Base-by-base conservation (phyloP, 2,797 vertebrate species). In the Miichthys miiuy region DNA sequence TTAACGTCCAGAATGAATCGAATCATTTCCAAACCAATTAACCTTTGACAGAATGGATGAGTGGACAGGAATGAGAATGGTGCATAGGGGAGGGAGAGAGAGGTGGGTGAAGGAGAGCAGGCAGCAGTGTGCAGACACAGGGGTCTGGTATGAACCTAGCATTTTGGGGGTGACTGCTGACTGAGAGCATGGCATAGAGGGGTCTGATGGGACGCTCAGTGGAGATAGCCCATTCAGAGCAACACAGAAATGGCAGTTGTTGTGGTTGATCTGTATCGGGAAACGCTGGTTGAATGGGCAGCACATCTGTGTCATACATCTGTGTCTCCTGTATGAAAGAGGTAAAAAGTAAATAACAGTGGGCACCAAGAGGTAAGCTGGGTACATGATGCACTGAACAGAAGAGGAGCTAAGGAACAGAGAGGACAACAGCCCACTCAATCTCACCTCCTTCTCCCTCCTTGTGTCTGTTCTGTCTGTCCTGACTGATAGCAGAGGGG, bases 11-110 rank as follows among this genome's bases (percentile, higher is more conserved):
- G 93, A 95, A 95, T 95, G 93, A 96, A 96, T 96, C 91, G 89
- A 96, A 96, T 96, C 94, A 96, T 96, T 96, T 96, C 95, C 94
- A 95, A 96, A 95, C 95, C 96, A 96, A 96, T 96, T 96, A 96
- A 96, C 95, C 96, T 96, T 95, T 95, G 95, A 95, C 94, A 94
- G 92, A 94, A 95, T 83, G 93, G 93, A 95, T 95, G 95, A 95
- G 94, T 95, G 94, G 94, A 93, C 92, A 92, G 89, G 91, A 94
- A 94, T 92, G 92, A 94, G 91, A 95, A 90, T 88, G 88, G 81
- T 80, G 87, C 65, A 86, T 68, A 75, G 7, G 60, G 63, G 70
- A 80, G 75, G 46, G 58, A 52, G 55, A 81, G 69, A 57, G 57
- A 57, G 75, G 58, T 51, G 56, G 41, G 68, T 44, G 70, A 72